phyloP scores from a whole-genome alignment of 2,113 vertebrate species.

The Hemicordylus capensis region DNA sequence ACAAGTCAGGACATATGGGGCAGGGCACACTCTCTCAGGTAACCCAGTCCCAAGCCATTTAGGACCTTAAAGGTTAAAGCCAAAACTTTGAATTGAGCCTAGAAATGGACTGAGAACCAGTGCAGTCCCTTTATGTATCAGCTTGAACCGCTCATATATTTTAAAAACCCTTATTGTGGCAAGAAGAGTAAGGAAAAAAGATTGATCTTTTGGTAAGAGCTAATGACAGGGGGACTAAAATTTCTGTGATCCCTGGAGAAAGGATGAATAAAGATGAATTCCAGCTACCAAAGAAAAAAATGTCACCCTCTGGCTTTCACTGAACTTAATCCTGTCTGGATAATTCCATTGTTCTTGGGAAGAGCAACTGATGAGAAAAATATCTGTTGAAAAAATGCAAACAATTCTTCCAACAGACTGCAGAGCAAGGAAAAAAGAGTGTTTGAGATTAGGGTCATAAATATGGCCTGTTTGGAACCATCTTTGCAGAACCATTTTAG shows the following conservation, averaged over 20 bases:
- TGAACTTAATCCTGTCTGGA: background rate
- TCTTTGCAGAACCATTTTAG: background rate
- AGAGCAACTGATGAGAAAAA: background rate
- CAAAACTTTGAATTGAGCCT: too few relatives aligned
- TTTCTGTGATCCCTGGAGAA: background rate
- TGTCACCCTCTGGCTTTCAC: background rate
- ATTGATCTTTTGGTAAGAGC: background rate
- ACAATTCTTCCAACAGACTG: background rate
- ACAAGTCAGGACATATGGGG: too few relatives aligned
- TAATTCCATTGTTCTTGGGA: background rate
- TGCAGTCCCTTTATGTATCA: too few relatives aligned
- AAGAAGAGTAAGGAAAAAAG: background rate
- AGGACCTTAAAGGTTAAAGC: too few relatives aligned
- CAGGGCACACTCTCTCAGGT: too few relatives aligned
- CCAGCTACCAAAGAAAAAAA: constrained; percentile 1
- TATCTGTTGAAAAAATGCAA: background rate
- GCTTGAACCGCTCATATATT: background rate
- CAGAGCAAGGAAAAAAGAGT: background rate
- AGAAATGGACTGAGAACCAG: too few relatives aligned
- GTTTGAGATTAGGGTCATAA: background rate
- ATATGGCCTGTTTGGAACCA: background rate
- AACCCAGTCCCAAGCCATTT: too few relatives aligned
- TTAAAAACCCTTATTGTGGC: background rate
- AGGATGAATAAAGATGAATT: background rate
- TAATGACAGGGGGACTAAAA: background rate